Percentiles rank a stretch among this genome's conserved stretches.
These are phyloP conservation scores for Corythoichthys intestinalis DNA, from an alignment of 2,113 vertebrate species.

Conservation along the genomic window DNA sequence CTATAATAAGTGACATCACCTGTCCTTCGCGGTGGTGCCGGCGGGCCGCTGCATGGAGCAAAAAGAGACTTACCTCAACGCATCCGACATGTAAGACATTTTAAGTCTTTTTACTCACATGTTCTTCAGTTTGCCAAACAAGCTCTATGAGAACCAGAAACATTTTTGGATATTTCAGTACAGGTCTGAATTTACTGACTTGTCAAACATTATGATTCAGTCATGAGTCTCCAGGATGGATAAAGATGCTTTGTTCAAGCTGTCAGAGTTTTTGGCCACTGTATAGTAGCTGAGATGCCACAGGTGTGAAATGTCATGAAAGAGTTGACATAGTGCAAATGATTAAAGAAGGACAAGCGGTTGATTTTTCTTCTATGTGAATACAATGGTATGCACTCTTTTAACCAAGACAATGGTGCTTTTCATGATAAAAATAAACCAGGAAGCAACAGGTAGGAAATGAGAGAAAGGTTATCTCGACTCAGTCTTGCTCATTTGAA, in stretches of 20 bases:
- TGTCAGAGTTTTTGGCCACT: constrained; percentile 27
- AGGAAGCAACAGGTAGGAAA: background rate
- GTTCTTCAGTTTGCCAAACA: constrained; percentile 70
- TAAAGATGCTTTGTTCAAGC: constrained; percentile 19
- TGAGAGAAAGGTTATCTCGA: background rate
- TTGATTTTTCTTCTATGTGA: background rate
- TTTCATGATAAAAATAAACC: constrained; percentile 2
- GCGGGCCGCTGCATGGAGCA: constrained; percentile 39
- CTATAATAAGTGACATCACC: constrained; percentile 37
- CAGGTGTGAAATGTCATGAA: constrained; percentile 6
- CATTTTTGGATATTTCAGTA: background rate
- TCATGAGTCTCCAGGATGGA: constrained; percentile 2
- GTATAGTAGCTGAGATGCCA: background rate
- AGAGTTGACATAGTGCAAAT: constrained; percentile 40
- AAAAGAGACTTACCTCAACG: background rate
- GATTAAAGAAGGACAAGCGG: constrained; percentile 2
- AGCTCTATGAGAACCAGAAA: constrained; percentile 60
- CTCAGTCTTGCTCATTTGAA: background rate
- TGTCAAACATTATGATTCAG: constrained; percentile 13
- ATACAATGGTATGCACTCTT: background rate
- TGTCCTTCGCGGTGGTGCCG: constrained; percentile 58
- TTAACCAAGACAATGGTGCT: background rate
- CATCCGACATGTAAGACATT: background rate
- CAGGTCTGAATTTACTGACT: background rate
- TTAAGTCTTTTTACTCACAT: constrained; percentile 42